These are phyloP conservation scores for Volucella inflata DNA, from an alignment of 2,888 invertebrate genomes.

Conservation along the genomic window DNA sequence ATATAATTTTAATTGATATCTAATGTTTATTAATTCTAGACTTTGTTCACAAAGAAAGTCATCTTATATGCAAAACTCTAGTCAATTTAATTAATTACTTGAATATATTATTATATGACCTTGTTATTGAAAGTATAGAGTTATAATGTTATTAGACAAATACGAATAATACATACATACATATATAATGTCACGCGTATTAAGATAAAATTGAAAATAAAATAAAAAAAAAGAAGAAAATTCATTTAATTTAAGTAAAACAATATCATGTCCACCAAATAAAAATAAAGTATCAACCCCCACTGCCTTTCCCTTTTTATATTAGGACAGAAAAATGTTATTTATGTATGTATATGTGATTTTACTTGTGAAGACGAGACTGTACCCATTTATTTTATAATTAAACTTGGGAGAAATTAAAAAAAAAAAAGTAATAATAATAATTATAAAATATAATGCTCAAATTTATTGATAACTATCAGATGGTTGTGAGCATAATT, in stretches of 20 bases:
- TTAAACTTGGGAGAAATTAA: slow-evolving; percentile 25
- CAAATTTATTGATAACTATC: slow-evolving; percentile 20
- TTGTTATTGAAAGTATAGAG: slow-evolving; percentile 43
- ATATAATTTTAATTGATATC: slow-evolving; percentile 47
- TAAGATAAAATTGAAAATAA: slow-evolving; percentile 27
- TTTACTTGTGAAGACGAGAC: slow-evolving; percentile 73
- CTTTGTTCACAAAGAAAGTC: slow-evolving; percentile 54
- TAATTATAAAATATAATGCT: slow-evolving; percentile 24
- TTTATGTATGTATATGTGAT: slow-evolving; percentile 72
- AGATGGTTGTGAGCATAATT: slow-evolving; percentile 7
- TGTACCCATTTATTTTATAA: slow-evolving; percentile 61
- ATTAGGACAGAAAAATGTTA: slow-evolving; percentile 63
- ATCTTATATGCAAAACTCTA: slow-evolving; percentile 72
- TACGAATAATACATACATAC: slow-evolving; percentile 13
- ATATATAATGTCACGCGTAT: slow-evolving; percentile 3
- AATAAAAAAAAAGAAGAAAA: slow-evolving; percentile 31
- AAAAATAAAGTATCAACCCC: slow-evolving; percentile 58
- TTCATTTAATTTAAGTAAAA: slow-evolving; percentile 62
- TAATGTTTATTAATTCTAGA: slow-evolving; percentile 49
- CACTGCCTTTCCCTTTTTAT: slow-evolving; percentile 70
- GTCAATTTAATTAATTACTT: slow-evolving; percentile 70
- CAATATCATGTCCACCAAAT: slow-evolving; percentile 68
- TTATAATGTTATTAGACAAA: slow-evolving; percentile 29
- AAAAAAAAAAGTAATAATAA: neutral
- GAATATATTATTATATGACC: slow-evolving; percentile 56